phyloP scores from a whole-genome alignment of 2,888 invertebrate species.

The Mactromeris polynyma region DNA sequence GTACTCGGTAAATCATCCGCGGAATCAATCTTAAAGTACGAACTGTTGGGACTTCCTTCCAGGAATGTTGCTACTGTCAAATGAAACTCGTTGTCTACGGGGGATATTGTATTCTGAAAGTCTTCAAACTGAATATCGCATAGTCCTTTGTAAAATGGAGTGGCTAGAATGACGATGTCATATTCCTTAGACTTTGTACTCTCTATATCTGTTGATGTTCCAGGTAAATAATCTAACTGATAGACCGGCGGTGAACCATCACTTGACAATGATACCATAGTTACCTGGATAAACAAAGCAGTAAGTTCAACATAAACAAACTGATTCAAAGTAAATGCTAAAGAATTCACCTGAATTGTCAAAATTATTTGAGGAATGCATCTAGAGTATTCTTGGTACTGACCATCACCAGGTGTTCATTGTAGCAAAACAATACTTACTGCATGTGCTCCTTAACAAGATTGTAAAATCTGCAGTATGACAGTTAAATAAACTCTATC shows the following conservation, averaged over 20 bases:
- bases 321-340: too few relatives aligned
- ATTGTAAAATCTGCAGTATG: too few relatives aligned
- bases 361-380: too few relatives aligned
- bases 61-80: slow-evolving; percentile 89
- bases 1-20: slow-evolving; percentile 83
- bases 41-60: slow-evolving; percentile 88
- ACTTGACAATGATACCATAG: slow-evolving; percentile 71
- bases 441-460: too few relatives aligned
- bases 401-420: too few relatives aligned
- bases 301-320: too few relatives aligned
- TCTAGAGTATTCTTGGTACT: too few relatives aligned
- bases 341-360: too few relatives aligned
- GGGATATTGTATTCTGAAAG: slow-evolving; percentile 82
- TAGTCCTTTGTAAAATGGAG: slow-evolving; percentile 88
- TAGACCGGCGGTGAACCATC: slow-evolving; percentile 76
- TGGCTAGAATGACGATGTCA: slow-evolving; percentile 90
- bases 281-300: slow-evolving; percentile 51
- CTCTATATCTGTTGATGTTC: slow-evolving; percentile 34
- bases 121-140: slow-evolving; percentile 88
- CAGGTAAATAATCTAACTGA: slow-evolving; percentile 75
- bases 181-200: slow-evolving; percentile 84
- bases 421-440: too few relatives aligned
- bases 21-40: slow-evolving; percentile 87
- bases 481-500: too few relatives aligned
- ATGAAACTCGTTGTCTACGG: slow-evolving; percentile 87